Evolutionary conservation across 35 echinoderm and acorn worm species (phyloP), one percentile per base, ranked within the genome.

Genomic region (Lytechinus pictus): DNA sequence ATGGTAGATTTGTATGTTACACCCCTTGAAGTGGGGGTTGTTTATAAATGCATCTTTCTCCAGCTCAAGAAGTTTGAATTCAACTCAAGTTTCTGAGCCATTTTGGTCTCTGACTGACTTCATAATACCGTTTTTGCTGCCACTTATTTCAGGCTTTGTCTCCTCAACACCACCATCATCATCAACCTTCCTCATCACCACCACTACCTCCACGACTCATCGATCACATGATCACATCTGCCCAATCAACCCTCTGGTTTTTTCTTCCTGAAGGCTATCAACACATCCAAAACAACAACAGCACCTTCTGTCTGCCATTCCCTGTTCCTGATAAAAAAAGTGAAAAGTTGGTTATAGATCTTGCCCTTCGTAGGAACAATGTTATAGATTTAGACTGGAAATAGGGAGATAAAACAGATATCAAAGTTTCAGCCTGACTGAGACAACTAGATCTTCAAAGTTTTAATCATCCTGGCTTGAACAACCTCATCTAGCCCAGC

Each of bases 201-300:
- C 88, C 88, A 6, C 27, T 51, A n/a, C n/a, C n/a, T n/a, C n/a
- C n/a, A 90, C 88, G 28, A 44, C 16, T 90, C 88, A 90, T 54
- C 88, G 88, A 90, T 90, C 88, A 90, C 88, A 90, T 90, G 88
- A 90, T 90, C 88, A 90, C 88, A 90, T 21, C 88, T 16, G 88
- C 52, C 88, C 88, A 90, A 90, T 90, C 88, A 90, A 33, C 29
- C 88, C 88, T 28, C 88, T 90, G 88, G 88, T 28, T 90, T 52
- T 33, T 90, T 79, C 66, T n/a, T 79, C 66, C 66, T 24, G 66
- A 79, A 79, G 66, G 66, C 14, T 79, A 79, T 79, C 66, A 79
- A 79, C 66, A 79, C 66, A 79, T 79, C 66, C 66, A 79, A 79
- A 79, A 79, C 66, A 79, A 79, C 66, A 24, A 79, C 66, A 79